Evolutionary conservation across 2,888 invertebrate species (phyloP).

Genomic region (Rugalucina vietnamica): DNA sequence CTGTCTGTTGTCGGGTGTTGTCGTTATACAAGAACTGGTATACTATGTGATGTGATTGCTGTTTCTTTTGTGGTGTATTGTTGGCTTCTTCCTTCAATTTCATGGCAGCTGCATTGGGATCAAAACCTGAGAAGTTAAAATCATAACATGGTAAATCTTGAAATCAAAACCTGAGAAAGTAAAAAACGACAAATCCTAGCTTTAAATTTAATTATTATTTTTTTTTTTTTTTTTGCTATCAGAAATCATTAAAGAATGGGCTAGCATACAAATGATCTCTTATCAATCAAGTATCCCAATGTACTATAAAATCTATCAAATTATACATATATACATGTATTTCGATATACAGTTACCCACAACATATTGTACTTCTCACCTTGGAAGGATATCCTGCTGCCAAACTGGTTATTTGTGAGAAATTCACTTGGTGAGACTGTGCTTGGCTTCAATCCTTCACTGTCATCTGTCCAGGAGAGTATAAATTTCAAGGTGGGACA

Average conservation of each 20-base stretch:
- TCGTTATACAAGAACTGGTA: constrained; percentile 98
- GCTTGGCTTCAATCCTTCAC: constrained; percentile 46
- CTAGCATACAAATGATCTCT: too few species aligned
- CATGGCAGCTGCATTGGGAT: constrained; percentile 32
- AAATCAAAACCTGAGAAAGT: too few species aligned
- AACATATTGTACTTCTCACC: background rate
- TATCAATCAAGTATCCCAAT: too few species aligned
- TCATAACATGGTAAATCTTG: too few species aligned
- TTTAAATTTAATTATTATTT: too few species aligned
- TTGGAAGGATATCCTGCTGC: constrained; percentile 51
- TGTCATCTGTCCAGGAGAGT: constrained; percentile 88
- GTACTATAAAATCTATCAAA: too few species aligned
- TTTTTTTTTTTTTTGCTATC: too few species aligned
- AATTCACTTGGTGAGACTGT: constrained; percentile 65
- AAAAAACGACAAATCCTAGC: too few species aligned
- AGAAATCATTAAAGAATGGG: too few species aligned
- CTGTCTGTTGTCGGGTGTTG: constrained; percentile 97
- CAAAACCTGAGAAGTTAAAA: too few species aligned
- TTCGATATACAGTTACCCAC: too few species aligned
- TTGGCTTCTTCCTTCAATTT: constrained; percentile 65
- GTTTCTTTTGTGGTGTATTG: constrained; percentile 73
- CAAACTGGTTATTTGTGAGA: constrained; percentile 63
- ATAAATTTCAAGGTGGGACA: constrained; percentile 93
- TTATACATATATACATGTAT: too few species aligned
- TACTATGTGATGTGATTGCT: constrained; percentile 89